These are phyloP conservation scores for Oreochromis niloticus DNA, from an alignment of 2,113 vertebrate species.

Conservation along the genomic window DNA sequence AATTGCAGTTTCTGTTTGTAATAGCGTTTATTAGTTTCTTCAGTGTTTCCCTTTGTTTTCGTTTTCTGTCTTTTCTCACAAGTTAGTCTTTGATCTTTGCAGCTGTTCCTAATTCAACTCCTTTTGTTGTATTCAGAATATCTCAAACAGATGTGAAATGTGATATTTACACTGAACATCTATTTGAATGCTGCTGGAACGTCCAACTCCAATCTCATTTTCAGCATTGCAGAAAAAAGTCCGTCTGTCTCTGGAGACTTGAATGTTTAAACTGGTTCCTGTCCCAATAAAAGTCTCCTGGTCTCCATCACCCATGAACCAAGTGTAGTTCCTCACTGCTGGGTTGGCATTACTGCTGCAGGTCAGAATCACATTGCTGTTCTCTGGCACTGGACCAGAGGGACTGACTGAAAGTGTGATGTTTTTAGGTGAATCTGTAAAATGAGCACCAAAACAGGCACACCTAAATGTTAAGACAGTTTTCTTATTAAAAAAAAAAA, in stretches of 20 bases:
- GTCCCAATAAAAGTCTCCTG: not conserved
- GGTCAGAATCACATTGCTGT: fast-evolving
- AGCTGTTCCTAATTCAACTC: not conserved
- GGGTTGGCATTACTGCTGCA: not conserved
- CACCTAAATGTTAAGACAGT: not conserved
- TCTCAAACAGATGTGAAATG: fast-evolving
- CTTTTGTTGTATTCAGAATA: too few relatives aligned
- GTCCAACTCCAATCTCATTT: not conserved
- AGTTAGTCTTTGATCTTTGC: too few relatives aligned
- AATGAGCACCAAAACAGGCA: too few relatives aligned
- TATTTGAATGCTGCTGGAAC: fast-evolving
- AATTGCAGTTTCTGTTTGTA: too few relatives aligned
- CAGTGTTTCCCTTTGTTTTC: too few relatives aligned
- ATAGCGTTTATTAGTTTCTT: too few relatives aligned
- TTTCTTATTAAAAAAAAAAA: not conserved
- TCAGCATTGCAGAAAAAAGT: fast-evolving
- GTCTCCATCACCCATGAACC: not conserved
- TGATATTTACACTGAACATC: not conserved
- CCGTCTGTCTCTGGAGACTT: not conserved
- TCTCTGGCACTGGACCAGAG: not conserved
- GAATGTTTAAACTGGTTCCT: not conserved
- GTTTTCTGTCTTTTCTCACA: too few relatives aligned
- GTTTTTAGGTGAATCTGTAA: too few relatives aligned
- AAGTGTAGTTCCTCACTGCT: not conserved
- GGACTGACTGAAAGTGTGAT: too few relatives aligned